Conservation (phyloP, 2,797 vertebrate species). For the Hydrolagus colliei region DNA sequence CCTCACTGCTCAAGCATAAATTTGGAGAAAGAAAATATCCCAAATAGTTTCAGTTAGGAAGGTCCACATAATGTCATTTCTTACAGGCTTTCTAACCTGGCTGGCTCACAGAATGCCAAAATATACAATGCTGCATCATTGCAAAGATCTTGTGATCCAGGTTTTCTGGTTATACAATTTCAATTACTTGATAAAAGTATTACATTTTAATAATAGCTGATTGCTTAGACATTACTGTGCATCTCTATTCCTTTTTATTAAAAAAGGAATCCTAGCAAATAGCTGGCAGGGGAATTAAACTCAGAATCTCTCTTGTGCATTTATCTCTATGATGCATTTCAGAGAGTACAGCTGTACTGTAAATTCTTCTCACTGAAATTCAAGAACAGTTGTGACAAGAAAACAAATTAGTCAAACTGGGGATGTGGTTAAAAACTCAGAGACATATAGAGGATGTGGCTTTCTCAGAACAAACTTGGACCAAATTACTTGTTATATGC, state of each 20-base stretch:
- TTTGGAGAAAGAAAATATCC: background rate
- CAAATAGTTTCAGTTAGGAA: too few relatives aligned
- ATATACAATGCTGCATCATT: background rate
- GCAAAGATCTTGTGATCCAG: background rate
- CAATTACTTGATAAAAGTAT: background rate
- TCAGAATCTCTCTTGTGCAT: background rate
- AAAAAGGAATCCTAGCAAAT: background rate
- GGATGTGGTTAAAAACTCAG: background rate
- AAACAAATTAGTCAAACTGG: background rate
- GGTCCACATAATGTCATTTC: background rate
- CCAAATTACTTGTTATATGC: background rate
- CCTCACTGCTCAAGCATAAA: background rate
- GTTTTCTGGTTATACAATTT: background rate
- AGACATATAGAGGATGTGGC: background rate
- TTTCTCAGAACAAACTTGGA: slow-evolving; percentile 4
- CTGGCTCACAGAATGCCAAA: background rate
- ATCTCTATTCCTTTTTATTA: background rate
- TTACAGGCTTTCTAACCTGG: background rate
- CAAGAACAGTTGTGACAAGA: background rate
- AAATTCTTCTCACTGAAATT: background rate
- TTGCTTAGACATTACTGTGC: background rate
- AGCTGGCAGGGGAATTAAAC: background rate
- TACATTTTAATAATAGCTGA: background rate
- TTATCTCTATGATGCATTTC: background rate
- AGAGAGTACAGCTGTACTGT: background rate